These are phyloP conservation scores for Mormyrus proboscirostris DNA, from an alignment of 2,797 vertebrate species.

Conservation along the genomic window DNA sequence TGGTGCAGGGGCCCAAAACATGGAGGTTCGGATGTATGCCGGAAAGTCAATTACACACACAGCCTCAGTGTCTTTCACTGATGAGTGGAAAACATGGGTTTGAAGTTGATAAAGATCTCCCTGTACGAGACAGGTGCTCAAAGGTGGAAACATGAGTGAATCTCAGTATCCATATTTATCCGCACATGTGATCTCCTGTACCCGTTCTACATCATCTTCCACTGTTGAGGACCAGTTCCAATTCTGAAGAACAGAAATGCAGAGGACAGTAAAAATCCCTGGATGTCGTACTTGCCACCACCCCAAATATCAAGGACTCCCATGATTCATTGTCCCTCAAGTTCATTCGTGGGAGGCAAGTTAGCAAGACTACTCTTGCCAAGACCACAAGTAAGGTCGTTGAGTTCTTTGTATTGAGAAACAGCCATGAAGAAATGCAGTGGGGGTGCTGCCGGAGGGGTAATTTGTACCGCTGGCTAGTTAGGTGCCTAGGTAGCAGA, in stretches of 20 bases:
- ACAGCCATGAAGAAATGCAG: background rate
- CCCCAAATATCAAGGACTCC: background rate
- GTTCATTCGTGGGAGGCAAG: background rate
- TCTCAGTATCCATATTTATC: background rate
- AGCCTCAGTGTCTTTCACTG: constrained; percentile 55
- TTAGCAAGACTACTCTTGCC: background rate
- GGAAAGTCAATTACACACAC: constrained; percentile 62
- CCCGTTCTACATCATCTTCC: background rate
- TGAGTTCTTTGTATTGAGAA: background rate
- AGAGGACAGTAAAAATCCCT: background rate
- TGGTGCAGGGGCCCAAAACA: constrained; percentile 62
- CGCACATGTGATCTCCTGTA: background rate
- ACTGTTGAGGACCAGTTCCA: background rate
- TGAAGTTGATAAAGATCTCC: constrained; percentile 43
- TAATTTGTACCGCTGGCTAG: constrained; percentile 9
- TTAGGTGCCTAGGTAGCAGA: background rate
- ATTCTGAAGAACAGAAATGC: background rate
- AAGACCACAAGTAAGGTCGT: background rate
- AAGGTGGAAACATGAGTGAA: background rate
- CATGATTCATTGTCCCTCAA: background rate
- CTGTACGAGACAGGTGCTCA: constrained; percentile 5
- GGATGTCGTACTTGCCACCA: background rate
- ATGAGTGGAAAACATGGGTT: constrained; percentile 62
- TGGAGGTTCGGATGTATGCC: constrained; percentile 56
- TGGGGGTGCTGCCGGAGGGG: background rate